Conservation (phyloP, 2,113 vertebrate genomes). For the Carassius auratus region DNA sequence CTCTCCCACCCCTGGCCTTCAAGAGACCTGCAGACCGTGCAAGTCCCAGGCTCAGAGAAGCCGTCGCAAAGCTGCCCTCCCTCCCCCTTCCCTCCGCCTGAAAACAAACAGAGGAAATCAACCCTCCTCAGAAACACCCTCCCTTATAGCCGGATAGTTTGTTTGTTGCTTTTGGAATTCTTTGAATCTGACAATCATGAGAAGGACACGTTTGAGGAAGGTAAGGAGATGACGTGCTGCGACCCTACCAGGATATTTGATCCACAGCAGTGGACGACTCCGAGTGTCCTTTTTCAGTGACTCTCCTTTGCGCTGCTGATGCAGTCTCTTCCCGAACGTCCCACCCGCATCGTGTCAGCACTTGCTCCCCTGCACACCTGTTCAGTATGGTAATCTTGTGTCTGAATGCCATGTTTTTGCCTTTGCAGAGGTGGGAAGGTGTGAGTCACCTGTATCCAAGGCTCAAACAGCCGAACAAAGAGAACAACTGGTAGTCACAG, state of each 20-base stretch:
- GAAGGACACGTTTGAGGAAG: background rate
- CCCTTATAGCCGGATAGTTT: conserved; percentile 56
- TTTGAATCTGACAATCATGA: conserved; percentile 19
- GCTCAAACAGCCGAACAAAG: conserved; percentile 50
- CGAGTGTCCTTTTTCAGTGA: conserved; percentile 32
- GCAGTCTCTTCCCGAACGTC: conserved; percentile 34
- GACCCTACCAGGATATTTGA: conserved; percentile 13
- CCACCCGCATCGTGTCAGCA: conserved; percentile 49
- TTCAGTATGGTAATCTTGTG: conserved; percentile 54
- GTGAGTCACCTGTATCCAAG: conserved; percentile 58
- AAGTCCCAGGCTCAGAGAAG: conserved; percentile 52
- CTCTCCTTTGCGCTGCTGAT: conserved; percentile 33
- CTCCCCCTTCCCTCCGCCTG: conserved; percentile 52
- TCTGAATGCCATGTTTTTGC: conserved; percentile 54
- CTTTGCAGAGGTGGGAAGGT: conserved; percentile 35
- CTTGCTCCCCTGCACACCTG: conserved; percentile 58
- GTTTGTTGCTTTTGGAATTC: conserved; percentile 56
- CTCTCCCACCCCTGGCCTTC: conserved; percentile 61
- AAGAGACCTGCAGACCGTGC: conserved; percentile 55
- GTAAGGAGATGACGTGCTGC: background rate
- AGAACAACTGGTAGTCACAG: conserved; percentile 41
- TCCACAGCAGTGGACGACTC: background rate
- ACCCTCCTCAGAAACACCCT: conserved; percentile 63
- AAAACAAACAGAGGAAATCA: conserved; percentile 78
- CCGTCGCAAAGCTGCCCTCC: conserved; percentile 43